Conservation (phyloP, 2,888 invertebrate genomes). For the Coecobrya sp. region DNA sequence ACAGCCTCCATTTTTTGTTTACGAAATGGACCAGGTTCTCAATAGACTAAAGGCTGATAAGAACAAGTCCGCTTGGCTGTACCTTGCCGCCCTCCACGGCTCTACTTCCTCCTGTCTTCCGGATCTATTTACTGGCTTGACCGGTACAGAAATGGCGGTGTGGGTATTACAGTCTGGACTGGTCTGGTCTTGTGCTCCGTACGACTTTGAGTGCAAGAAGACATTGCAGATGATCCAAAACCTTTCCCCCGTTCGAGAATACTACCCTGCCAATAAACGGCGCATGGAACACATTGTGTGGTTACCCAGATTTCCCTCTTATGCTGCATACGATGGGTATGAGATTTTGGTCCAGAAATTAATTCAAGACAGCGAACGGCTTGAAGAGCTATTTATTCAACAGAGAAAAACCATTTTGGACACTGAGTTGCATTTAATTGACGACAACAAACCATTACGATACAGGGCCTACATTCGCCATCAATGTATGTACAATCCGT, state of each 20-base stretch:
- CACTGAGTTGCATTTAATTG: neutral
- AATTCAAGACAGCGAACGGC: neutral
- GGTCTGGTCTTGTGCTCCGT: conserved; percentile 74
- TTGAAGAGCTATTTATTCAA: neutral
- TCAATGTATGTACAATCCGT: neutral
- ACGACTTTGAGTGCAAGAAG: conserved; percentile 54
- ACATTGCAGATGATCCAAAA: conserved; percentile 60
- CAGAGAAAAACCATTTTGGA: neutral
- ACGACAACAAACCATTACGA: neutral
- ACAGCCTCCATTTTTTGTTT: conserved; percentile 57
- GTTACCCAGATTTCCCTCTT: neutral
- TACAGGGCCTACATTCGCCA: neutral
- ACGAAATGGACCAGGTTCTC: conserved; percentile 63
- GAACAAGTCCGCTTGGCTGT: conserved; percentile 73
- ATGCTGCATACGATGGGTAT: conserved; percentile 56
- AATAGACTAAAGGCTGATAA: conserved; percentile 49
- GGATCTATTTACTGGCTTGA: conserved; percentile 79
- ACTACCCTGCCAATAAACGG: conserved; percentile 61
- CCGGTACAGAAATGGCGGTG: conserved; percentile 80
- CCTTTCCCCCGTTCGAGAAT: conserved; percentile 62
- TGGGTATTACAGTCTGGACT: conserved; percentile 73
- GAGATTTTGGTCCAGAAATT: conserved; percentile 14
- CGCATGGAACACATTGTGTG: conserved; percentile 61
- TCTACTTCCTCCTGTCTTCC: conserved; percentile 70
- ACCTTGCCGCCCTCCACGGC: conserved; percentile 79